Evolutionary conservation across 2,888 invertebrate genomes (phyloP), one percentile per base, ranked within the genome.

Genomic region (Pycnomerus fuliginosus): DNA sequence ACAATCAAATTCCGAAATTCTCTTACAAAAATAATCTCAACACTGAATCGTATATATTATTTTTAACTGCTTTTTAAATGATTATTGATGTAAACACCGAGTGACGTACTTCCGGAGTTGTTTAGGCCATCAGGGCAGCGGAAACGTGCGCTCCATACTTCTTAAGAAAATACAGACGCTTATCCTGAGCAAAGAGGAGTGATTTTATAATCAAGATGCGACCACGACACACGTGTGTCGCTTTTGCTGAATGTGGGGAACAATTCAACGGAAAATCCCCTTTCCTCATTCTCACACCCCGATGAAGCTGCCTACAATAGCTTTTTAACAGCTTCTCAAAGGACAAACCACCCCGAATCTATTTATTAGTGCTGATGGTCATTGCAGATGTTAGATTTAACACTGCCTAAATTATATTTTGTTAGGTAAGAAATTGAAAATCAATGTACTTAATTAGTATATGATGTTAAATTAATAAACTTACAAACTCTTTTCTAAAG

Each of bases 51-150:
- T 44, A 55, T 58, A 53, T 62, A 64, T 65, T 67, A 64, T 62
- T 60, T 68, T 68, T 68, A 68, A 68, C 66, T 66, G 67, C 66
- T 61, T 61, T 64, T 63, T 67, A 65, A 68, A 61, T 58, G 64
- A 56, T 61, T 63, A 65, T 65, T 62, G 62, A 53, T 59, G 61
- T 65, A 65, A 64, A 64, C 64, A 64, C 57, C 52, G 54, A 60
- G 54, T 62, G 65, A 65, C 64, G 64, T 56, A 61, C 61, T 64
- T 65, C 65, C 65, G 62, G 61, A 57, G 60, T 46, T 57, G 58
- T 48, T 56, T 57, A 54, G 60, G 48, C 57, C 63, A 62, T 63
- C 55, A 56, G 29, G 55, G 54, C 47, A 40, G 44, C 56, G 55
- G 55, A 56, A 58, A 59, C 45, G 42, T 36, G 33, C 56, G 35